A percentile compares a stretch with the other conserved stretches of the same genome.
These are phyloP conservation scores for Oreochromis grahami DNA, from an alignment of 2,797 vertebrate species.

Conservation along the genomic window DNA sequence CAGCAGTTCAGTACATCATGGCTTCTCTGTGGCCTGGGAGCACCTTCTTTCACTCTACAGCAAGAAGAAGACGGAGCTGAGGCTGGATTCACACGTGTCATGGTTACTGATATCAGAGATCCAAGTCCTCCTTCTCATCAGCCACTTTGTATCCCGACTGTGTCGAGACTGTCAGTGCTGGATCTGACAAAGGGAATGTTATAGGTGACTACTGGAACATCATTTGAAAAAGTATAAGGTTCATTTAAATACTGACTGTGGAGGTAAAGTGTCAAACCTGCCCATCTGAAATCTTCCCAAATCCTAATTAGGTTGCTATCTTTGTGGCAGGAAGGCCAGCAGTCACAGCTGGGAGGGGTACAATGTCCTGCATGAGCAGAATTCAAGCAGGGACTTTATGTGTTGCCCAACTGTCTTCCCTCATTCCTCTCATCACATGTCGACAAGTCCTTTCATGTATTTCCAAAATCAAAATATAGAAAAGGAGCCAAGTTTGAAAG, in stretches of 20 bases:
- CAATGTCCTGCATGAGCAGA: background rate
- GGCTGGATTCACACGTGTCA: constrained; percentile 64
- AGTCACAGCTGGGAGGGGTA: background rate
- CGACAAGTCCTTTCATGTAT: constrained; percentile 25
- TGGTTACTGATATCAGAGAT: constrained; percentile 60
- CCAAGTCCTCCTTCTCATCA: constrained; percentile 43
- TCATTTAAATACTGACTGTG: constrained; percentile 19
- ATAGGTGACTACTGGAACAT: constrained; percentile 1
- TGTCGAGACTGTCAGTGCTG: constrained; percentile 44
- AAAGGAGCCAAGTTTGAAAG: constrained; percentile 34
- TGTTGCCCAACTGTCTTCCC: background rate
- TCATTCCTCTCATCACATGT: background rate
- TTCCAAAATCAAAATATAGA: constrained; percentile 32
- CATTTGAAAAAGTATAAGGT: constrained; percentile 19
- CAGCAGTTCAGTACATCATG: constrained; percentile 46
- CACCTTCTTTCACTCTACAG: constrained; percentile 19
- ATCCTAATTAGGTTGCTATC: background rate
- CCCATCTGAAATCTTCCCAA: background rate
- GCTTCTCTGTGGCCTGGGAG: constrained; percentile 25
- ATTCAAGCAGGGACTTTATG: background rate
- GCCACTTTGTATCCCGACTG: constrained; percentile 24
- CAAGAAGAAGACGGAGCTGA: constrained; percentile 4
- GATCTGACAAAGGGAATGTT: constrained; percentile 11
- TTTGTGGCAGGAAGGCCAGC: background rate
- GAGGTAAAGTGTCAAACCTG: constrained; percentile 4